Evolutionary conservation across 1,140 invertebrate species (phyloP), one percentile per base, ranked within the genome.

Genomic region (Steinernema khuongi): DNA sequence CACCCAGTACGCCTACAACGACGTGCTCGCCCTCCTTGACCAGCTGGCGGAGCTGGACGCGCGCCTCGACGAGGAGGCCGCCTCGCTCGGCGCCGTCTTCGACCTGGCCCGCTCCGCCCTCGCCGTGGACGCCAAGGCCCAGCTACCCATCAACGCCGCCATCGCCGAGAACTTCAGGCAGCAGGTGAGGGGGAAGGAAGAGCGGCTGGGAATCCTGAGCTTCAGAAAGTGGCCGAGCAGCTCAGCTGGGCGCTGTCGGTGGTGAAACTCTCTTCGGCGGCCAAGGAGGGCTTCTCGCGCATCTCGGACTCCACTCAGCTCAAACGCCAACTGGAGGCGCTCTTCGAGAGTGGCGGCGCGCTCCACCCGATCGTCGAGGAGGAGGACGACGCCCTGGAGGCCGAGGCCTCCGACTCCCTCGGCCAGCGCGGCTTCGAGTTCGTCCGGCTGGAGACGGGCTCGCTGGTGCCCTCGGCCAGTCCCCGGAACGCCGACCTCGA

Each of bases 351-450:
- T 26, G 50, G 50, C 11, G 50, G 50, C 7, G 14, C 50, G 14
- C 50, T 60, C 14, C 50, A 60, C 19, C 11, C 50, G 50, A 60
- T 60, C 50, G 50, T 26, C 14, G 50, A 81, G 0, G 68, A 85
- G 74, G 91, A 91, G 17, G 87, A 92, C 77, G 93, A 94, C 70
- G 87, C 89, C 0, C 85, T 97, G 30, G 94, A 97, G 85, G 91
- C 91, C 80, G 88, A 91, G 80, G 50, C 50, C 7, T 7, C 50
- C 50, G 50, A 60, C 7, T 41, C n/a, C n/a, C 36, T 41, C 36
- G n/a, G 36, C 36, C 7, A 41, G 4, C 50, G 50, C 7, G 50
- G 50, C 14, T 60, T 60, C 50, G 50, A 60, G 19, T 60, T 60
- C 22, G 50, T 60, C 14, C 14, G 26, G 50, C 50, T 60, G 19